A percentile compares a stretch with the other conserved stretches of the same genome.
Conservation (phyloP, 1,140 invertebrate species). For the Adoxophyes honmai region DNA sequence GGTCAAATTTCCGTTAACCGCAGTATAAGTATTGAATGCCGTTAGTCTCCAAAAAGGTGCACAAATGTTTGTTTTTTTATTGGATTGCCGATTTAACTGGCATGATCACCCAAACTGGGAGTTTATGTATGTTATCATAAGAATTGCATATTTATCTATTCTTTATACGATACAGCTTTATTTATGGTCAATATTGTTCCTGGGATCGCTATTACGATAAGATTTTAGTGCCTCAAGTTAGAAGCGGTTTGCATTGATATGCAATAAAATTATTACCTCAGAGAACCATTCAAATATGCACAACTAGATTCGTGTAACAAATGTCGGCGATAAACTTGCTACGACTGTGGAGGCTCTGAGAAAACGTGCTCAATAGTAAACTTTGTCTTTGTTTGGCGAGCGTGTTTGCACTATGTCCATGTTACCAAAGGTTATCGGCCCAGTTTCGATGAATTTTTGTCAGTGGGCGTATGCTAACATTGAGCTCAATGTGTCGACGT, state of each 20-base stretch:
- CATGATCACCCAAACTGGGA: constrained; percentile 15
- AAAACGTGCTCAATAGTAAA: constrained; percentile 3
- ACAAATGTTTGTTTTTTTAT: constrained; percentile 22
- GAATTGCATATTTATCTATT: too few relatives aligned
- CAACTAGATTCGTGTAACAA: too few relatives aligned
- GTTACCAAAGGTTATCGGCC: constrained; percentile 60
- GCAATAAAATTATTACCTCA: too few relatives aligned
- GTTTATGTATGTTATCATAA: constrained; percentile 25
- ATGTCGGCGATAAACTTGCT: too few relatives aligned
- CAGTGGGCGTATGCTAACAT: constrained; percentile 18
- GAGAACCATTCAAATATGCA: too few relatives aligned
- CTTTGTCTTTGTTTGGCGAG: constrained; percentile 42
- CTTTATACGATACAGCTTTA: too few relatives aligned
- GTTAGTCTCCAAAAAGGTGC: constrained; percentile 55
- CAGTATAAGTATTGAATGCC: constrained; percentile 23
- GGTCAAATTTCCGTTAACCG: constrained; percentile 18
- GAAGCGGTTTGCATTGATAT: too few relatives aligned
- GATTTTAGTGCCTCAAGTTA: too few relatives aligned
- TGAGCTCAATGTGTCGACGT: background rate
- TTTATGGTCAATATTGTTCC: too few relatives aligned
- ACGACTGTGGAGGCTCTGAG: background rate
- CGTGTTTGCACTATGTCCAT: constrained; percentile 43
- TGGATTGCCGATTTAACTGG: too few relatives aligned
- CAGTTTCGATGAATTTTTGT: constrained; percentile 46
- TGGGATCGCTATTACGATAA: too few relatives aligned